Evolutionary conservation across 2,113 vertebrate genomes (phyloP), one percentile per base, ranked within the genome.

Genomic region (Austrofundulus limnaeus): DNA sequence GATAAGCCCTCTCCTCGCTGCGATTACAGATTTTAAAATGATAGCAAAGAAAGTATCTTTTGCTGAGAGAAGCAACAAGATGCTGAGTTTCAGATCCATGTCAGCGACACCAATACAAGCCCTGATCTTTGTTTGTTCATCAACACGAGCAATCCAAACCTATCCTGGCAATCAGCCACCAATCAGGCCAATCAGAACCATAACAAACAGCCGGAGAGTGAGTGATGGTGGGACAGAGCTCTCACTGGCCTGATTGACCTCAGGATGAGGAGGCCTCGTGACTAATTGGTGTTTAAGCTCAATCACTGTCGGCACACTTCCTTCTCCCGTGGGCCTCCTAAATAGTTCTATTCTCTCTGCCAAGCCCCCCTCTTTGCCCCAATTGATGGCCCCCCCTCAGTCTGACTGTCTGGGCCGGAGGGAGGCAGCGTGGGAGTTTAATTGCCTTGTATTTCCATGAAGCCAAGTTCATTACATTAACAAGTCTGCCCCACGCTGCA

Each of bases 371-470:
- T n/a, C n/a, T n/a, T n/a, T n/a, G n/a, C 61, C 41, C 61, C 48
- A 3, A 28, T 65, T 39, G 38, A 31, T 54, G 14, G 62, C 39
- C 38, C 28, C 65, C 49, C 19, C 37, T 61, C 61, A 51, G 62
- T 60, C 80, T 53, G 69, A 58, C 70, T 76, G 82, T 88, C 89
- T 88, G 70, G 75, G 62, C 76, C 74, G 61, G 70, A 80, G 83
- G 81, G 86, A 75, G 78, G 78, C 84, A 83, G 85, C 46, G 87
- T 91, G 86, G 92, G 92, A 92, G 91, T 92, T 88, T 90, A 92
- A 92, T 92, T 91, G 86, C 89, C 80, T 90, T 47, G 72, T 85
- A 77, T 90, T 91, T 91, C 88, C 85, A 88, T 75, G 80, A 83
- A 87, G 83, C 84, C 80, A 80, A 86, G 83, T 87, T 90, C 82